Evolutionary conservation across 2,797 vertebrate genomes (phyloP).

Genomic region (Trematomus bernacchii): DNA sequence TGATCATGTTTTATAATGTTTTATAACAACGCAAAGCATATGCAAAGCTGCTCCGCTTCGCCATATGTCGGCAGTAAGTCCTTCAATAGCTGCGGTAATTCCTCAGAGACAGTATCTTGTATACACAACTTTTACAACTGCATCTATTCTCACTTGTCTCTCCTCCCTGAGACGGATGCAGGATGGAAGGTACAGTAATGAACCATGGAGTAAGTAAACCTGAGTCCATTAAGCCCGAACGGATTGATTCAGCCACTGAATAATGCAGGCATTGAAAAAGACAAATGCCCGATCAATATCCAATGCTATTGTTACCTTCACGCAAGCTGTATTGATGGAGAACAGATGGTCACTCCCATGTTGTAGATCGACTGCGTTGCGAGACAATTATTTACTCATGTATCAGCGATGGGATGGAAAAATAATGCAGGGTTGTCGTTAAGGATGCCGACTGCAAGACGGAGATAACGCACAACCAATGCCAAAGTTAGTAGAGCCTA

Average conservation of each 20-base stretch:
- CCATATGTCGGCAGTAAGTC: constrained; percentile 57
- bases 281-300: constrained; percentile 75
- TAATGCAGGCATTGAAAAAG: constrained; percentile 79
- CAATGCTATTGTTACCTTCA: constrained; percentile 61
- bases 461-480: not conserved
- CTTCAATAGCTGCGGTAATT: constrained; percentile 37
- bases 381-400: constrained; percentile 34
- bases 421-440: not conserved
- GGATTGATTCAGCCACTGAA: constrained; percentile 80
- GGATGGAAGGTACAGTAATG: constrained; percentile 71
- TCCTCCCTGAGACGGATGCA: constrained; percentile 34
- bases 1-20: constrained; percentile 45
- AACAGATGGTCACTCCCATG: constrained; percentile 48
- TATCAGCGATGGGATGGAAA: not conserved
- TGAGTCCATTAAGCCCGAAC: constrained; percentile 78
- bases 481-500: not conserved
- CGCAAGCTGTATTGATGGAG: constrained; percentile 51
- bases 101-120: constrained; percentile 44
- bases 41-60: constrained; percentile 12
- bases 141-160: constrained; percentile 44
- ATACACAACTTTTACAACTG: constrained; percentile 29
- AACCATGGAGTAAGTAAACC: constrained; percentile 79
- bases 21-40: constrained; percentile 24
- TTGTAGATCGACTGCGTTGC: constrained; percentile 11
- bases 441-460: not conserved